A percentile compares a stretch with the other conserved stretches of the same genome.
Conservation (phyloP, 2,888 invertebrate genomes). For the Fissipunctia ypsillon region DNA sequence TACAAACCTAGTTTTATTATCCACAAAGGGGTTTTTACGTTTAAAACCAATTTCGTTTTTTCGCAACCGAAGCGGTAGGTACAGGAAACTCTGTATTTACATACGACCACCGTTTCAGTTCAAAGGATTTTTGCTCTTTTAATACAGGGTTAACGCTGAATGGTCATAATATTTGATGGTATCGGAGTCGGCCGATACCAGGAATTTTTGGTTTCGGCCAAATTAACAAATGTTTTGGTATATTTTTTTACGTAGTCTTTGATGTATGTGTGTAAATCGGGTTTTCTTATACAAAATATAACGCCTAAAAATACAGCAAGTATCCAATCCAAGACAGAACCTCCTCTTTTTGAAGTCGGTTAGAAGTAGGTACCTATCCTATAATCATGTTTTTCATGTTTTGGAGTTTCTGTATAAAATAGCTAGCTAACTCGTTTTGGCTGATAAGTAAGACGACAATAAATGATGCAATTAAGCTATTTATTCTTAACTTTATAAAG, state of each 20-base stretch:
- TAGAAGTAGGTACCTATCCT: background rate
- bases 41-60: slow-evolving; percentile 62
- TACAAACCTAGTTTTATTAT: slow-evolving; percentile 47
- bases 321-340: too few relatives aligned
- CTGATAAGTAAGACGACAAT: background rate
- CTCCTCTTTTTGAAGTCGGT: background rate
- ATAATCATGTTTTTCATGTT: background rate
- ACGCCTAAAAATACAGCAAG: background rate
- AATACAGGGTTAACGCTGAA: slow-evolving; percentile 33
- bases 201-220: slow-evolving; percentile 29
- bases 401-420: background rate
- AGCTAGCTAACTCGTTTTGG: background rate
- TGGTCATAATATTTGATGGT: slow-evolving; percentile 28
- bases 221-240: background rate
- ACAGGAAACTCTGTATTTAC: slow-evolving; percentile 64
- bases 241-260: background rate
- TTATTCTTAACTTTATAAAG: too few relatives aligned
- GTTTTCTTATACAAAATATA: background rate
- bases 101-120: slow-evolving; percentile 56
- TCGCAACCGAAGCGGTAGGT: slow-evolving; percentile 31
- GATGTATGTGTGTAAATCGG: background rate
- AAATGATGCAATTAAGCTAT: too few relatives aligned
- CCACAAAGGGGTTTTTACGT: slow-evolving; percentile 56
- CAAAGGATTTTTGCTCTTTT: slow-evolving; percentile 61
- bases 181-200: slow-evolving; percentile 37